A percentile compares a stretch with the other conserved stretches of the same genome.
phyloP scores from a whole-genome alignment of 2,113 vertebrate species.

The Myiopsitta monachus region DNA sequence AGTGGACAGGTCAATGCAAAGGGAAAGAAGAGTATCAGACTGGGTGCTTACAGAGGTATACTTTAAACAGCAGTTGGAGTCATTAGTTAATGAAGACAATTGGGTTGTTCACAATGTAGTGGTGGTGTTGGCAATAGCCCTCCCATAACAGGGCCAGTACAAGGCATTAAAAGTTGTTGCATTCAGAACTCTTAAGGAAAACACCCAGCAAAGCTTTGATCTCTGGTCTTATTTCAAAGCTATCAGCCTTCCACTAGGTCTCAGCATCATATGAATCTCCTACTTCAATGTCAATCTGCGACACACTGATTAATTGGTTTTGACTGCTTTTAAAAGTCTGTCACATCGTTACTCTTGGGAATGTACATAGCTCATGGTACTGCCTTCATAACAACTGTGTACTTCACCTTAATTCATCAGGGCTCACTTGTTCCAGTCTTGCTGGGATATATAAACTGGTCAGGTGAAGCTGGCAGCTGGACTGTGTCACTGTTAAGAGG shows the following conservation, averaged over 20 bases:
- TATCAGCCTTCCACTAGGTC: background rate
- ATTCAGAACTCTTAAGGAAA: background rate
- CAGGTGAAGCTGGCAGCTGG: background rate
- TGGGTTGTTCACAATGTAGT: background rate
- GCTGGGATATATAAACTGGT: background rate
- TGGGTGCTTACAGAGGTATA: background rate
- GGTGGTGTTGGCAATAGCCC: background rate
- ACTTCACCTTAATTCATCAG: background rate
- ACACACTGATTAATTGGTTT: background rate
- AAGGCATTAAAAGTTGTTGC: background rate
- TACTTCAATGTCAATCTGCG: background rate
- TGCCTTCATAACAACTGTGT: background rate
- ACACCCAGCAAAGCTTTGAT: background rate
- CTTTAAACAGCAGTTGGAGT: background rate
- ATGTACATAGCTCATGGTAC: background rate
- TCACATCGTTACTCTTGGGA: background rate
- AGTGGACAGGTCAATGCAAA: background rate
- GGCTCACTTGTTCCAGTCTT: background rate
- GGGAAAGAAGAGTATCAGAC: background rate
- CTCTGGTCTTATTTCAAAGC: background rate
- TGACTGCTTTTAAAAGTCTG: background rate
- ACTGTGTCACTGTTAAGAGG: background rate
- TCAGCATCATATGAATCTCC: background rate
- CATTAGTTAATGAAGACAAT: background rate
- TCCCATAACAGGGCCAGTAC: fast-evolving